Conservation (phyloP, 1,140 invertebrate genomes). For the Cecropterus lyciades region DNA sequence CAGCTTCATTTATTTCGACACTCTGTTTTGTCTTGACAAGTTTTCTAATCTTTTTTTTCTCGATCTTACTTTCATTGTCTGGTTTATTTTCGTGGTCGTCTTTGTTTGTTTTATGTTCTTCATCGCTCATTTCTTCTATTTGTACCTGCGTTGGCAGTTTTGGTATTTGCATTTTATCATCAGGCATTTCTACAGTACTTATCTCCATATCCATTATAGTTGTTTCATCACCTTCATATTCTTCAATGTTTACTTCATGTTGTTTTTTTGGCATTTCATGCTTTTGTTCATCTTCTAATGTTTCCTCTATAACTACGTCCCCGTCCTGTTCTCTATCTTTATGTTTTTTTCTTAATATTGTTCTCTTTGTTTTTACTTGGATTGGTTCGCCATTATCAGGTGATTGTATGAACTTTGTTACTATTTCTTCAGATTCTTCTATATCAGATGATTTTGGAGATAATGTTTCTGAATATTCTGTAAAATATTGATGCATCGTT, state of each 20-base stretch:
- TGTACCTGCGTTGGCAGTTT: constrained; percentile 54
- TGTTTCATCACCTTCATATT: constrained; percentile 66
- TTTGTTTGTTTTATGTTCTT: constrained; percentile 19
- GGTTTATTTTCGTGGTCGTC: no score
- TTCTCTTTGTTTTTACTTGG: constrained; percentile 84
- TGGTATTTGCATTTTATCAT: constrained; percentile 61
- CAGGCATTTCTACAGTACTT: constrained; percentile 70
- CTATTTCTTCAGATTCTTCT: constrained; percentile 85
- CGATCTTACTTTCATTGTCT: neutral
- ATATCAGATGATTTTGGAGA: constrained; percentile 68
- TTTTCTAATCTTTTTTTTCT: neutral
- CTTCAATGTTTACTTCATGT: constrained; percentile 67
- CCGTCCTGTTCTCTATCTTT: constrained; percentile 49
- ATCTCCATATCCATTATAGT: constrained; percentile 42
- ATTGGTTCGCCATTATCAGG: constrained; percentile 78
- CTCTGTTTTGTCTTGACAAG: constrained; percentile 11
- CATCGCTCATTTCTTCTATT: constrained; percentile 77
- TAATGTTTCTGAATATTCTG: constrained; percentile 51
- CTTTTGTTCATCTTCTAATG: constrained; percentile 66
- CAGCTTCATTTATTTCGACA: constrained; percentile 29
- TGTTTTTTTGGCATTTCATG: constrained; percentile 25
- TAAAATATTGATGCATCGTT: constrained; percentile 37
- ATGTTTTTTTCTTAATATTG: constrained; percentile 78
- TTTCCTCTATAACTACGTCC: constrained; percentile 81
- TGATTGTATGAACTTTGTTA: constrained; percentile 83